Evolutionary conservation across 53 echinoderm and acorn worm genomes (phyloP), one percentile per base, ranked within the genome.

Genomic region (Patiria pectinifera): DNA sequence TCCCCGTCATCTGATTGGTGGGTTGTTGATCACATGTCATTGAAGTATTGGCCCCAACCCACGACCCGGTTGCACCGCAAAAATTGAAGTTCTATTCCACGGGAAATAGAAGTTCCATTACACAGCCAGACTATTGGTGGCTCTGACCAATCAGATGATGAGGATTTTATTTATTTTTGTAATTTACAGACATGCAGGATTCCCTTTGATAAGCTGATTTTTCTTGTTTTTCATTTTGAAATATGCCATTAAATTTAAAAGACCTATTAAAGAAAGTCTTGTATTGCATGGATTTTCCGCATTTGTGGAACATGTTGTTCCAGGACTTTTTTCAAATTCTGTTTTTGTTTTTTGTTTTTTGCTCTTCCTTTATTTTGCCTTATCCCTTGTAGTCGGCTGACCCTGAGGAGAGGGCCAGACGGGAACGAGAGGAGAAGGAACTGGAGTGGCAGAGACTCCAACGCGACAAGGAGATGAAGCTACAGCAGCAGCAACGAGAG

Each of bases 371-470:
- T 70, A 0, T 13, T 4, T 21, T 70, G 16, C 4, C 21, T 70
- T 70, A 0, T 70, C 21, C 74, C 3, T 60, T 69, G 19, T 59
- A 90, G 80, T 90, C 23, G 46, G 46, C 69, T 18, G 98, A 97
- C 25, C 97, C 94, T 45, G 99, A 99, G 58, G 96, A 96, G 76
- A 82, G 95, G 71, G 69, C 94, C 11, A 86, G 99, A 78, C 85
- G 96, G 76, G 99, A 99, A 66, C 87, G 97, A 22, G 99, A 99
- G 69, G 99, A 99, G 80, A 99, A 99, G 69, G 99, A 99, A 59
- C 85, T 96, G 62, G 99, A 97, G 74, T 99, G 99, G 99, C 97
- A 97, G 86, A 83, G 95, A 76, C 87, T 99, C 43, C 99, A 99
- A 80, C 86, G 95, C 62, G 99, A 99, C 75, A 99, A 99, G 89